These are phyloP conservation scores for Aix galericulata DNA, from an alignment of 2,113 vertebrate genomes.

Conservation along the genomic window DNA sequence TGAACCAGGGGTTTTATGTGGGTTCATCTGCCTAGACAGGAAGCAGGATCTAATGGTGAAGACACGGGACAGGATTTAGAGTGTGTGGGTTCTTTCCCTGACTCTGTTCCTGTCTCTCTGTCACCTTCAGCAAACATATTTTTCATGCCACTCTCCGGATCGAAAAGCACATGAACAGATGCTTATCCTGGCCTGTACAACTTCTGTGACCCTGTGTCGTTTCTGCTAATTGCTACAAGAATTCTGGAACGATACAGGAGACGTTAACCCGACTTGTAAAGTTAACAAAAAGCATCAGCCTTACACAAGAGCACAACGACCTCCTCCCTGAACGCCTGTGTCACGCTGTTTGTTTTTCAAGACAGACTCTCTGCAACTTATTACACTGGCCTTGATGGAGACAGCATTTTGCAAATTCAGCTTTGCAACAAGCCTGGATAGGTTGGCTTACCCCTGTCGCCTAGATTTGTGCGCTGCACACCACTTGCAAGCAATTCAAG, in stretches of 20 bases:
- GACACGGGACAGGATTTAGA: background rate
- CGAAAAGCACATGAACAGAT: slow-evolving; percentile 1
- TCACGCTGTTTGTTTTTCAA: slow-evolving; percentile 17
- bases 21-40: slow-evolving; percentile 42
- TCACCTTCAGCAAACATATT: slow-evolving; percentile 17
- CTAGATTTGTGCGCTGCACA: background rate
- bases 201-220: background rate
- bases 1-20: slow-evolving; percentile 26
- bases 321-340: background rate
- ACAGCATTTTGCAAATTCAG: slow-evolving; percentile 49
- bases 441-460: background rate
- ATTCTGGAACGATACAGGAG: background rate
- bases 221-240: slow-evolving; percentile 27
- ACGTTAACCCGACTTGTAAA: background rate
- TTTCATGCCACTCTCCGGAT: background rate
- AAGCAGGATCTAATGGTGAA: slow-evolving; percentile 22
- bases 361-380: background rate
- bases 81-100: slow-evolving; percentile 2
- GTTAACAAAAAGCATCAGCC: background rate
- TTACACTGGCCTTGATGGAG: background rate
- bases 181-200: background rate
- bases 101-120: background rate
- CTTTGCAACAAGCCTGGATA: background rate
- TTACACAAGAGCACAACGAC: background rate
- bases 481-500: slow-evolving; percentile 3